Base-by-base conservation (phyloP, 2,888 invertebrate genomes). In the Melanotus villosus region DNA sequence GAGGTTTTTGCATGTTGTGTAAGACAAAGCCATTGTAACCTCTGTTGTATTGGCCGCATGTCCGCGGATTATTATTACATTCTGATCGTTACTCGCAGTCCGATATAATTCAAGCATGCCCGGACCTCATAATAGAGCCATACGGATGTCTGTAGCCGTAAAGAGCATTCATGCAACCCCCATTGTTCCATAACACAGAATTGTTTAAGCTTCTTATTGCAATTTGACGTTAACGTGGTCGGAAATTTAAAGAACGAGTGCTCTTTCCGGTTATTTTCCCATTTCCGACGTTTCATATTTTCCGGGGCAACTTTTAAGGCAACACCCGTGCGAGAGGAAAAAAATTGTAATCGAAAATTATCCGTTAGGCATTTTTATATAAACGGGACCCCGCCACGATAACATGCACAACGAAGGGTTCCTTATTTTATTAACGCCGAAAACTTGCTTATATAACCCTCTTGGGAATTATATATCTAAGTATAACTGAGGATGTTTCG, bases 361-460 rank as follows among this genome's bases (percentile, higher is more conserved):
- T 38, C 2, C 32, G 30, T 36, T 38, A 14, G 18, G 18, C 38
- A 16, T 57, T 57, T 38, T 38, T 57, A 57, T 38, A 57, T n/a
- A n/a, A n/a, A 57, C 50, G 18, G 16, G 23, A 5, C 41, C 14
- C n/a, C n/a, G n/a, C n/a, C 16, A 14, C 16, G 10, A 38, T 14
- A 6, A 45, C 6, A 19, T 16, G 3, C 45, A 4, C 9, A 4
- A 45, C 19, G 9, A 63, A 41, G 65, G 62, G 58, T 38, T 50
- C 58, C 54, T 68, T 72, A 73, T 73, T 72, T 73, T 73, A 72
- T 72, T 73, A 73, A 70, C n/a, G n/a, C n/a, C n/a, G n/a, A n/a
- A n/a, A n/a, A n/a, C n/a, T n/a, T n/a, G n/a, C n/a, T n/a, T n/a
- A 73, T 52, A 56, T 45, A 54, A 64, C 57, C 66, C 65, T 63